Evolutionary conservation across 2,797 vertebrate species (phyloP), one percentile per base, ranked within the genome.

Genomic region (Enteromius argenteus): DNA sequence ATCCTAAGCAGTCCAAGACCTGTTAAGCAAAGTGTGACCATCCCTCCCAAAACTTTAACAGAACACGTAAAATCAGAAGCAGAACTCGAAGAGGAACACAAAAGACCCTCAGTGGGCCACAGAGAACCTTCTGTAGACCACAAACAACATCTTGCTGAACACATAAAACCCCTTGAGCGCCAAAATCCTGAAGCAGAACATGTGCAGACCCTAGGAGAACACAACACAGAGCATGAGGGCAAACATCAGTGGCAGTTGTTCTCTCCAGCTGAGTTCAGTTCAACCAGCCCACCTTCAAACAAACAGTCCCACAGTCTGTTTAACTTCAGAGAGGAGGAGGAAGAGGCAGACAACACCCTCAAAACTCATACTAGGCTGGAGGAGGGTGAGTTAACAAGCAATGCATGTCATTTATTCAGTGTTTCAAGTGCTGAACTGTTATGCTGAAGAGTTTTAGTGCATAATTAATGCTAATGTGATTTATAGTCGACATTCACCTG

Each of bases 311-410:
- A 93, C 76, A 89, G 81, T 0, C 87, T 91, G 46, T 87, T 91
- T 62, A 92, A 84, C 27, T 88, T 90, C 84, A 90, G 80, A 27
- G 84, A 89, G 0, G 92, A 94, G 80, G 93, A 94, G 2, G 80
- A 88, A 68, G 79, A 90, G 78, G 81, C 91, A 84, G 94, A 92
- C 81, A 94, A 94, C 37, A 91, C 9, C 0, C 83, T 94, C 49
- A 92, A 92, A 81, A 90, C 60, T 85, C 86, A 56, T 88, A 86
- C 87, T 92, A 91, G 86, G 78, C 90, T 80, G 32, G 78, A 87
- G 23, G 86, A 80, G 81, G 92, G 95, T 95, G 81, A 95, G 94
- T 92, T 82, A n/a, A 80, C 82, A 71, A 75, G 79, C 37, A 17
- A 60, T 64, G 67, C 27, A 80, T 86, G 53, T 86, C 44, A 71